Conservation (phyloP, 2,888 invertebrate genomes). For the Drosophila ochracea region DNA sequence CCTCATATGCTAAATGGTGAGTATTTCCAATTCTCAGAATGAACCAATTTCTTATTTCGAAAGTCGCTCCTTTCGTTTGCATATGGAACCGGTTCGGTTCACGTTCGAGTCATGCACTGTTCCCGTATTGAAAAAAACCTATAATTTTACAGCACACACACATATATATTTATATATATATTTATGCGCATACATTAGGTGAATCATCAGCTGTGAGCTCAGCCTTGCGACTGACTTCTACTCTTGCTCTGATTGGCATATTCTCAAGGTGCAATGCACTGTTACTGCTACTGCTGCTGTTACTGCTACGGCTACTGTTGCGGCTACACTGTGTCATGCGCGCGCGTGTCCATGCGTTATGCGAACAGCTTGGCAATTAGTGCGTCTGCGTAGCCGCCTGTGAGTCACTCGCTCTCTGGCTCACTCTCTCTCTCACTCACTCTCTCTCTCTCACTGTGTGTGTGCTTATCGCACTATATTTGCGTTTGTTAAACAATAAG, state of each 20-base stretch:
- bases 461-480: slow-evolving; percentile 36
- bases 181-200: slow-evolving; percentile 27
- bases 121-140: slow-evolving; percentile 11
- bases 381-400: slow-evolving; percentile 56
- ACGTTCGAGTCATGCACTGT: neutral
- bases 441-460: neutral
- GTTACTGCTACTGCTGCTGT: slow-evolving; percentile 1
- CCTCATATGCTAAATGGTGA: slow-evolving; percentile 88
- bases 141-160: slow-evolving; percentile 2
- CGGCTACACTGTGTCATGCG: slow-evolving; percentile 25
- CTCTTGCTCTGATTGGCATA: slow-evolving; percentile 9
- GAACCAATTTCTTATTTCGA: neutral
- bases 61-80: neutral
- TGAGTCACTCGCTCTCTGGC: slow-evolving; percentile 44
- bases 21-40: slow-evolving; percentile 18
- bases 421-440: slow-evolving; percentile 2
- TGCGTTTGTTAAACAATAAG: slow-evolving; percentile 32
- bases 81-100: slow-evolving; percentile 13
- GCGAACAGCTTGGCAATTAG: slow-evolving; percentile 34
- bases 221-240: slow-evolving; percentile 36
- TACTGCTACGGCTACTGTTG: neutral
- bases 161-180: too few species aligned
- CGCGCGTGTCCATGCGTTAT: slow-evolving; percentile 50
- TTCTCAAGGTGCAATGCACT: slow-evolving; percentile 55
- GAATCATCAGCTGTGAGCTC: slow-evolving; percentile 50